A percentile compares a stretch with the other conserved stretches of the same genome.
Conservation (phyloP, 2,888 invertebrate genomes). For the Boloria euphrosyne region DNA sequence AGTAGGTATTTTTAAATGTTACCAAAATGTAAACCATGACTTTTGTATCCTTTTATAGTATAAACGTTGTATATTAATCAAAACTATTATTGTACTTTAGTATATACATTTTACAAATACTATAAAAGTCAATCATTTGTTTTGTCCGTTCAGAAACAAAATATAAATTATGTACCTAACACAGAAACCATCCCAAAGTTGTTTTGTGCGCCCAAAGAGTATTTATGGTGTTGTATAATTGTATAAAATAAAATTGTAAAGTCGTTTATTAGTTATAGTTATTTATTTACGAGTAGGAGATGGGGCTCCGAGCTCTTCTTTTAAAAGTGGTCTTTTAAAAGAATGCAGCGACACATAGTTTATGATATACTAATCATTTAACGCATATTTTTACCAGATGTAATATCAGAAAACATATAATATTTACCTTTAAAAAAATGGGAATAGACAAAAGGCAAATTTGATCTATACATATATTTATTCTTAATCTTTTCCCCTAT, state of each 20-base stretch:
- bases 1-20: slow-evolving; percentile 44
- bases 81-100: slow-evolving; percentile 16
- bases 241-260: slow-evolving; percentile 79
- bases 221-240: slow-evolving; percentile 77
- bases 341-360: slow-evolving; percentile 58
- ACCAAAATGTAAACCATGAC: slow-evolving; percentile 64
- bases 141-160: slow-evolving; percentile 24
- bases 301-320: slow-evolving; percentile 68
- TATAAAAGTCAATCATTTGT: slow-evolving; percentile 12
- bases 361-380: slow-evolving; percentile 26
- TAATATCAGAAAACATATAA: background rate
- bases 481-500: slow-evolving; percentile 43
- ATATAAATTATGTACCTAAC: slow-evolving; percentile 25
- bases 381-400: background rate
- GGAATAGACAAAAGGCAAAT: slow-evolving; percentile 71
- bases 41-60: slow-evolving; percentile 67
- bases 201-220: slow-evolving; percentile 77
- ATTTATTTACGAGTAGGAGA: slow-evolving; percentile 73
- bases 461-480: slow-evolving; percentile 51
- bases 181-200: slow-evolving; percentile 64
- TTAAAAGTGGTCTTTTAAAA: slow-evolving; percentile 76
- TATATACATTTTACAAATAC: slow-evolving; percentile 26
- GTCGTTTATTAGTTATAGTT: slow-evolving; percentile 72
- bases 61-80: slow-evolving; percentile 29
- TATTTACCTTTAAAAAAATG: background rate